Percentiles rank a stretch among this genome's conserved stretches.
Conservation (phyloP, 2,888 invertebrate genomes). For the Drosophila ochracea region DNA sequence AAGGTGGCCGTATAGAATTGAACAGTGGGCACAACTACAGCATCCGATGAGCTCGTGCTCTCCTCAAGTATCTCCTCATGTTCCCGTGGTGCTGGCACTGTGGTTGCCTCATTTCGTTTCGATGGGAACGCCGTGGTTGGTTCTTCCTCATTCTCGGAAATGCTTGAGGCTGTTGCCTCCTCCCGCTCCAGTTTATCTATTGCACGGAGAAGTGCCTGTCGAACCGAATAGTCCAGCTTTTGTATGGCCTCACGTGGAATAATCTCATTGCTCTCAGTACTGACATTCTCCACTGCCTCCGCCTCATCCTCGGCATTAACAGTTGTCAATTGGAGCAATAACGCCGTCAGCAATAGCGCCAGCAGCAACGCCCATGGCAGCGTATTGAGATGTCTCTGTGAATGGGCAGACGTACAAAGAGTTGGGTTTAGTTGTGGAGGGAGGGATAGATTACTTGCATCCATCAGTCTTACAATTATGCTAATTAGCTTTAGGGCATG, state of each 20-base stretch:
- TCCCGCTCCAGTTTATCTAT: conserved; percentile 91
- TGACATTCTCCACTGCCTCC: conserved; percentile 67
- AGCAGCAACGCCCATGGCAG: conserved; percentile 70
- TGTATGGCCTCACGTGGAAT: conserved; percentile 86
- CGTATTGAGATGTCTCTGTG: conserved; percentile 66
- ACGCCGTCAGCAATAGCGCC: conserved; percentile 63
- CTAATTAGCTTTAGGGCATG: conserved; percentile 22
- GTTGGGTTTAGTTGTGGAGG: conserved; percentile 1
- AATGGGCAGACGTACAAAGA: conserved; percentile 9
- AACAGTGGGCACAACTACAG: conserved; percentile 85
- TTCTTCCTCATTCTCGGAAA: conserved; percentile 41
- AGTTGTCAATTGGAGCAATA: conserved; percentile 62
- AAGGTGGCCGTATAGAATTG: conserved; percentile 87
- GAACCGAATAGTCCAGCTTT: conserved; percentile 89
- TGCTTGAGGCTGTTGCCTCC: conserved; percentile 70
- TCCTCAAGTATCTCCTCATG: conserved; percentile 86
- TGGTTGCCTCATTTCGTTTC: conserved; percentile 40
- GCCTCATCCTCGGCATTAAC: conserved; percentile 21
- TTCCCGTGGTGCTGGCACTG: conserved; percentile 42
- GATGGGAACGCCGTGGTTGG: conserved; percentile 27
- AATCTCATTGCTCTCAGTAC: conserved; percentile 84
- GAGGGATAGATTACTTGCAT: neutral
- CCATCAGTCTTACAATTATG: conserved; percentile 16
- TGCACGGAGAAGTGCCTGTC: conserved; percentile 91
- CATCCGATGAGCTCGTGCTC: conserved; percentile 84